These are phyloP conservation scores for Semicossyphus pulcher DNA, from an alignment of 2,113 vertebrate species.

Conservation along the genomic window DNA sequence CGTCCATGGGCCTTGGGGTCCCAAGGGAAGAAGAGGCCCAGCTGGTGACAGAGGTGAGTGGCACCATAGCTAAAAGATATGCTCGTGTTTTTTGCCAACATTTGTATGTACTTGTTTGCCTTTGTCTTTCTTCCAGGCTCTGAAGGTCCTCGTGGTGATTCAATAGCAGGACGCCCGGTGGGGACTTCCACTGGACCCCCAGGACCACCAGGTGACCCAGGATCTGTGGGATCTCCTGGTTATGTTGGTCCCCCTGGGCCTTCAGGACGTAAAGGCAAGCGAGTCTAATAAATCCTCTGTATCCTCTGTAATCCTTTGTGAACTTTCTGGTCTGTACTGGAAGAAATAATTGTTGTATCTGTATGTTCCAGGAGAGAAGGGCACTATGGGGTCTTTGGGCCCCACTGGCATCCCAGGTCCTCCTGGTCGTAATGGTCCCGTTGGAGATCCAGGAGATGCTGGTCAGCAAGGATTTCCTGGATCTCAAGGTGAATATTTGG, in stretches of 20 bases:
- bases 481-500: conserved; percentile 60
- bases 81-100: no score
- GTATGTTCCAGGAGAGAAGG: conserved; percentile 59
- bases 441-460: conserved; percentile 62
- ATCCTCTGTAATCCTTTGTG: no score
- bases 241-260: conserved; percentile 45
- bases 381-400: conserved; percentile 44
- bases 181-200: neutral
- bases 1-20: conserved; percentile 50
- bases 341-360: neutral
- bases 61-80: neutral
- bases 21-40: conserved; percentile 53
- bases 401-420: conserved; percentile 42
- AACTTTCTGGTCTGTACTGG: no score
- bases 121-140: conserved; percentile 43
- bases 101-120: no score
- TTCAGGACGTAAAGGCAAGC: conserved; percentile 64
- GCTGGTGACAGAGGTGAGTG: conserved; percentile 52
- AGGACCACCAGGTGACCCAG: conserved; percentile 45
- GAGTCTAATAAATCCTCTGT: no score
- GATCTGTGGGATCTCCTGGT: conserved; percentile 48
- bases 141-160: conserved; percentile 60
- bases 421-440: conserved; percentile 43
- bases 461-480: conserved; percentile 64
- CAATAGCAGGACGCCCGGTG: rapidly evolving